These are phyloP conservation scores for Parelbella ahira DNA, from an alignment of 2,888 invertebrate genomes.

Conservation along the genomic window DNA sequence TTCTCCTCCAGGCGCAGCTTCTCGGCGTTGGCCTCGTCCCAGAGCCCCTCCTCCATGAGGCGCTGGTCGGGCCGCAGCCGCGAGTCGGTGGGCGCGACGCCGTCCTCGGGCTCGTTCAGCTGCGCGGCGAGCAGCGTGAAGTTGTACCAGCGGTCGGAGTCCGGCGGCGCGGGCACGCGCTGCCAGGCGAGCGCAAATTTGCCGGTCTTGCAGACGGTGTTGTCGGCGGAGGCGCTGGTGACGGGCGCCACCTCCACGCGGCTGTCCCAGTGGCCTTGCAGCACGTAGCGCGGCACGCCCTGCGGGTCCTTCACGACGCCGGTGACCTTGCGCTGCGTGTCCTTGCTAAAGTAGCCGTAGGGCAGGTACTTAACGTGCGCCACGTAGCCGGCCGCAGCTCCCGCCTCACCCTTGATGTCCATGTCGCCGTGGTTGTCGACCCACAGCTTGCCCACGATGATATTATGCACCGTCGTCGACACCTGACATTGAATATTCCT, in stretches of 20 bases:
- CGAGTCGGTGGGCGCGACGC: constrained; percentile 97
- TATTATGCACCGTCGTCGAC: constrained; percentile 99
- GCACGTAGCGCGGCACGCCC: constrained; percentile 87
- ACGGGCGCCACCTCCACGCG: constrained; percentile 97
- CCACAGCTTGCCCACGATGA: constrained; percentile 99
- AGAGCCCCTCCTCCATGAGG: constrained; percentile 96
- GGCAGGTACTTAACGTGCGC: constrained; percentile 98
- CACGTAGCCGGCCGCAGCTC: constrained; percentile 93
- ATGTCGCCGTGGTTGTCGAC: constrained; percentile 99
- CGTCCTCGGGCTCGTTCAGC: constrained; percentile 96
- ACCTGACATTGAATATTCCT: too few relatives aligned
- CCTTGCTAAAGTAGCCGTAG: constrained; percentile 98
- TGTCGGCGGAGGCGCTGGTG: constrained; percentile 85
- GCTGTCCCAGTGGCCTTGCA: constrained; percentile 96
- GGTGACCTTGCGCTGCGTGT: constrained; percentile 94
- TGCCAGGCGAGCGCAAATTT: constrained; percentile 93
- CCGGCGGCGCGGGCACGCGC: constrained; percentile 85
- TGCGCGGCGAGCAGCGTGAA: constrained; percentile 98
- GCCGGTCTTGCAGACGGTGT: constrained; percentile 96
- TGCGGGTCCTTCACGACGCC: constrained; percentile 87
- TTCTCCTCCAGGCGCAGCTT: constrained; percentile 95
- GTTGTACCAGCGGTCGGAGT: constrained; percentile 87
- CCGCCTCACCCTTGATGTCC: constrained; percentile 92
- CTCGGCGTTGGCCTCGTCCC: constrained; percentile 94
- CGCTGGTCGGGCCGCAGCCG: constrained; percentile 97